These are phyloP conservation scores for Mormyrus hasselquistii DNA, from an alignment of 2,797 vertebrate species.

Conservation along the genomic window DNA sequence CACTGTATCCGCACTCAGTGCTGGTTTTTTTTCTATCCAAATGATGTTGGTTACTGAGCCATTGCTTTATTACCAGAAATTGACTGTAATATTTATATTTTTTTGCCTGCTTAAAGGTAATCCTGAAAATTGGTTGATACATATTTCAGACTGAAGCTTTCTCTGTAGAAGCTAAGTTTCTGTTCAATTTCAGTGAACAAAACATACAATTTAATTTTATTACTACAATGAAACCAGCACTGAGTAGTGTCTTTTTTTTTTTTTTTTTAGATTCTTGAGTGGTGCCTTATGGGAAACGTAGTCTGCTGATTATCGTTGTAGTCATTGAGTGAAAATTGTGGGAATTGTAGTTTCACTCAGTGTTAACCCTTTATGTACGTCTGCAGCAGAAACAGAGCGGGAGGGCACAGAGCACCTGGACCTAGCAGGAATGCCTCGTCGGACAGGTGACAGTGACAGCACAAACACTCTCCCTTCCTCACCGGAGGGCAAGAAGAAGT, in stretches of 20 bases:
- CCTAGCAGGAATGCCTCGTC: conserved; percentile 74
- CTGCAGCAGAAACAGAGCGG: conserved; percentile 82
- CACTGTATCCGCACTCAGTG: background rate
- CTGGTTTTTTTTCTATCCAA: background rate
- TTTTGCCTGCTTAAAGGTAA: background rate
- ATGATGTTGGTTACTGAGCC: background rate
- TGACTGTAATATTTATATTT: background rate
- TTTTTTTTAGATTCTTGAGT: background rate
- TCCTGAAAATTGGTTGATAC: background rate
- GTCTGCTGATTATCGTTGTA: background rate
- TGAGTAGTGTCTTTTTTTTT: background rate
- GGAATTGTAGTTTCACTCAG: conserved; percentile 23
- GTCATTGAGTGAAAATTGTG: conserved; percentile 4
- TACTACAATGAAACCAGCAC: background rate
- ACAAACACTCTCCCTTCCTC: conserved; percentile 73
- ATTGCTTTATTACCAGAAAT: background rate
- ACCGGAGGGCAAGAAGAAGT: conserved; percentile 84
- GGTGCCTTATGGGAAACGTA: background rate
- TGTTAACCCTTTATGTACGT: conserved; percentile 31
- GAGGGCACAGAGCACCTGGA: conserved; percentile 81
- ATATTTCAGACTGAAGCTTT: background rate
- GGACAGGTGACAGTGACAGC: conserved; percentile 64
- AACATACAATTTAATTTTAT: background rate
- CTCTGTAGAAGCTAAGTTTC: background rate
- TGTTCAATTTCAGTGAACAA: background rate